These are phyloP conservation scores for Eurytoma californica DNA, from an alignment of 2,888 invertebrate species.

Conservation along the genomic window DNA sequence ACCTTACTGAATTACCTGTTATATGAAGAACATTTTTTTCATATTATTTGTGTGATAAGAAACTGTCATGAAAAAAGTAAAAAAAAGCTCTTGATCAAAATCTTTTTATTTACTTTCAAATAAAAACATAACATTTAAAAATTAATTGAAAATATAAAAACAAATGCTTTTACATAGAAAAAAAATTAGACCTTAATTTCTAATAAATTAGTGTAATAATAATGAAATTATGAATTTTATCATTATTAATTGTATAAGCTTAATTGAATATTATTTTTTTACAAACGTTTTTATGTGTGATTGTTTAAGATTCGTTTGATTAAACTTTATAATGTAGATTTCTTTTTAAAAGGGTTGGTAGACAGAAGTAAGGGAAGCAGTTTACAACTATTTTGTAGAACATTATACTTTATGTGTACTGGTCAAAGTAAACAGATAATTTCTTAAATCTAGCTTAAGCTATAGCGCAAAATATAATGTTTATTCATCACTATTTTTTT, in stretches of 20 bases:
- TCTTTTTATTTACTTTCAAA: constrained; percentile 32
- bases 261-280: constrained; percentile 36
- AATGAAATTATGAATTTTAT: constrained; percentile 13
- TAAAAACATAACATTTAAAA: constrained; percentile 39
- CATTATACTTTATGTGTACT: constrained; percentile 43
- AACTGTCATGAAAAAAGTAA: too few relatives aligned
- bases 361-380: constrained; percentile 46
- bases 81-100: neutral
- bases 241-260: constrained; percentile 42
- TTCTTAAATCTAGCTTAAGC: constrained; percentile 49
- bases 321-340: constrained; percentile 39
- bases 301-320: constrained; percentile 34
- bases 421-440: constrained; percentile 43
- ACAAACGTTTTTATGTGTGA: neutral
- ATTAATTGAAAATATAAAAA: constrained; percentile 27
- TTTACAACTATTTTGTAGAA: constrained; percentile 50
- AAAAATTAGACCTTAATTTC: too few relatives aligned
- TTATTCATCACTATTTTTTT: constrained; percentile 42
- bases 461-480: constrained; percentile 52
- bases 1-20: too few relatives aligned
- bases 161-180: too few relatives aligned
- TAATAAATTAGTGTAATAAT: constrained; percentile 2
- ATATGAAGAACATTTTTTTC: too few relatives aligned
- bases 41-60: too few relatives aligned
- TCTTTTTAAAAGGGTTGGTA: constrained; percentile 38